phyloP scores from a whole-genome alignment of 2,113 vertebrate species.

The Cyanoderma ruficeps region DNA sequence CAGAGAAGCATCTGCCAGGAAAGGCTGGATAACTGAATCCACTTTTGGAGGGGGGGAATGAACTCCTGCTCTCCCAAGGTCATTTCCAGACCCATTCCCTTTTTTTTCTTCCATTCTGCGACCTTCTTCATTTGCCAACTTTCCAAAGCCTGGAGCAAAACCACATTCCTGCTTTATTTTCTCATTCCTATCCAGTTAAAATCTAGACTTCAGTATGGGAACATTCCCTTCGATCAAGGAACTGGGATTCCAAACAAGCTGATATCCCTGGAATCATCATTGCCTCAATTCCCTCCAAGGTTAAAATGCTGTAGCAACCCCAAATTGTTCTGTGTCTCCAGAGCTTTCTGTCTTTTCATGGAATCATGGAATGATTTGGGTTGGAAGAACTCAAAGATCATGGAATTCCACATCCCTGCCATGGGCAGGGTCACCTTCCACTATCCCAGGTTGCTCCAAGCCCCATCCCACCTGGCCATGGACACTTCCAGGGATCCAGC shows the following conservation, averaged over 20 bases:
- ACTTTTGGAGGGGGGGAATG: not conserved
- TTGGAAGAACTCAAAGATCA: not conserved
- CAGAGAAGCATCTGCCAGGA: not conserved
- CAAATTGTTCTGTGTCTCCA: not conserved
- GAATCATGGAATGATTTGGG: not conserved
- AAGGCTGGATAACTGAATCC: not conserved
- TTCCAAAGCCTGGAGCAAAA: not conserved
- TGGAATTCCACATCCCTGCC: not conserved
- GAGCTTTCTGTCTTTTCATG: not conserved
- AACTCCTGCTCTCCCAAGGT: not conserved
- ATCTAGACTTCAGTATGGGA: not conserved
- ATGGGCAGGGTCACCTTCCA: fast-evolving
- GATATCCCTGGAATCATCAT: not conserved
- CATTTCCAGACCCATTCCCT: not conserved
- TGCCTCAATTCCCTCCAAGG: fast-evolving
- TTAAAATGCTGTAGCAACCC: not conserved
- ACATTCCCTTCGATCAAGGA: not conserved
- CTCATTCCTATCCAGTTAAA: not conserved
- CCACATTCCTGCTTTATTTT: not conserved
- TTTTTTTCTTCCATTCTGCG: not conserved
- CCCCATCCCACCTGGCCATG: fast-evolving
- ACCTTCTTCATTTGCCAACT: not conserved
- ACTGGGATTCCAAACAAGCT: not conserved
- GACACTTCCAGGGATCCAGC: not conserved
- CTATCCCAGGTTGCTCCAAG: not conserved